Evolutionary conservation across 2,797 vertebrate species (phyloP), one percentile per base, ranked within the genome.

Genomic region (Sciurus carolinensis): DNA sequence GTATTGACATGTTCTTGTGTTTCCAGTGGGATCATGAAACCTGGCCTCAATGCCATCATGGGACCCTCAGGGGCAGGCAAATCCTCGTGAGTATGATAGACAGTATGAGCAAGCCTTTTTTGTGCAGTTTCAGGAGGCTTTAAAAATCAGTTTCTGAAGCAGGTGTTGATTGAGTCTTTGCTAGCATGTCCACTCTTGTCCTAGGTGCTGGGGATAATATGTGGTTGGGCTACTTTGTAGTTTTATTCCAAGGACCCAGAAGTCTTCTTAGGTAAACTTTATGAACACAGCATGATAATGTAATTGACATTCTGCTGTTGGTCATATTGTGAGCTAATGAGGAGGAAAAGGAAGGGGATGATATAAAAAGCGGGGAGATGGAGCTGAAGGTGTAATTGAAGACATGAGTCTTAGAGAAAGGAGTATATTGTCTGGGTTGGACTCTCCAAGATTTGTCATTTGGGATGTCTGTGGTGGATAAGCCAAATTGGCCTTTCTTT

Each of bases 21-120:
- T 93, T 98, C 15, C 97, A 99, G 99, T 92, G 99, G 99, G 12
- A 97, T 99, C 95, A 99, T 99, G 98, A 98, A 94, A 89, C 98
- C 98, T 62, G 99, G 98, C 33, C 98, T 99, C 87, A 99, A 99
- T 52, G 99, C 99, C 89, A 98, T 99, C 92, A 95, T 99, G 96
- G 99, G 99, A 86, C 98, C 98, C 85, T 98, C 98, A 13, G 98
- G 98, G 36, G 97, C 98, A 76, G 99, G 99, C 72, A 99, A 99
- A 97, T 99, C 98, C 96, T 98, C 98, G 98, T 99, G 98, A 99
- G 99, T 99, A 81, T 96, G 75, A 67, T 36, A 69, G 47, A 67
- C 28, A 66, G 10, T 7, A 82, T 79, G 69, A 85, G 24, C 17
- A 36, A 77, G 3, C 9, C 28, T 83, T 77, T 73, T 47, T 69